Evolutionary conservation across 2,113 vertebrate species (phyloP), one percentile per base, ranked within the genome.

Genomic region (Rattus rattus): DNA sequence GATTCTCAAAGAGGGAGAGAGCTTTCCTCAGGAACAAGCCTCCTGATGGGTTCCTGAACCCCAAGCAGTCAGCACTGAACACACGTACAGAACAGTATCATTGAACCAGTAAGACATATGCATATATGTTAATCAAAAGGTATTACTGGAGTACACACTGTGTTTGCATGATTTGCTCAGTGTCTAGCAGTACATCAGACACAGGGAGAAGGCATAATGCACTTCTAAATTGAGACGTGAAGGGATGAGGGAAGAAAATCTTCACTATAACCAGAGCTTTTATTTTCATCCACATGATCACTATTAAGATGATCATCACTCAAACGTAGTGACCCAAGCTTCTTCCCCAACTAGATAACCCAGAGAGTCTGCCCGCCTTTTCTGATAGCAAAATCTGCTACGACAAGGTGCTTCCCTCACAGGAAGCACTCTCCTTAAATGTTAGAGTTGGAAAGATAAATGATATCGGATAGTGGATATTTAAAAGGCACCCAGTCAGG

Each of bases 191-290:
- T 77, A 17, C 20, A 39, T 76, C 43, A 52, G 7, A 76, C 43
- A 47, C 9, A 7, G 0, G 12, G 11, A 10, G 49, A 91, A 56
- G 56, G 2, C 4, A 63, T 43, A 76, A 47, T 85, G 0, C 33
- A 83, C 36, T 81, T 92, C 24, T 88, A 20, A 94, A 56, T 9
- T 75, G 11, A 20, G 67, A 70, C 85, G 89, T 83, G 59, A 83
- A 76, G 47, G 81, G 22, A 30, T 14, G 39, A 20, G 2, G 6
- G 76, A 79, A 47, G n/a, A 47, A 63, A 85, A 30, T 85, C 70
- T 89, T 97, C 6, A 70, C 2, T 67, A 11, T 3, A 72, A 72
- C n/a, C 10, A 39, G 12, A 73, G n/a, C 67, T 87, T 43, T 63
- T 63, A 77, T 63, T 79, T 97, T 91, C 22, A 81, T 56, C 22